Conservation (phyloP, 2,113 vertebrate species). For the Micromys minutus region DNA sequence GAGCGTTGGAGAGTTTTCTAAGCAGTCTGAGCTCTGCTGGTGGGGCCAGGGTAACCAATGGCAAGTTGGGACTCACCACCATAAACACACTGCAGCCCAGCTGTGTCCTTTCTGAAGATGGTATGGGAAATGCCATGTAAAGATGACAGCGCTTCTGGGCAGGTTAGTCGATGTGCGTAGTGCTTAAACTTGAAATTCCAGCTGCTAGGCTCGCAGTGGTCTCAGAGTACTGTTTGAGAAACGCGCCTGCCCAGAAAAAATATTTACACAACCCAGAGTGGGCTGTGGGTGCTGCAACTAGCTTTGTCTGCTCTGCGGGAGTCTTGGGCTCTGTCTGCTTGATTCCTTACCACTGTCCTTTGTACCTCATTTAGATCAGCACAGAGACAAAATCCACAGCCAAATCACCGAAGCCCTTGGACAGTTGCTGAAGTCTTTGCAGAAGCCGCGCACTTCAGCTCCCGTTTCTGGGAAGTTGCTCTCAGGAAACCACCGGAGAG, state of each 20-base stretch:
- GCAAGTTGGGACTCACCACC: background rate
- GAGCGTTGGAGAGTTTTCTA: background rate
- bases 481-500: background rate
- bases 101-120: background rate
- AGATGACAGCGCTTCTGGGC: conserved; percentile 7
- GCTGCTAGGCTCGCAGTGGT: conserved; percentile 52
- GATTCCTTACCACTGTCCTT: conserved; percentile 78
- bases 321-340: conserved; percentile 55
- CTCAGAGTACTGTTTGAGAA: conserved; percentile 81
- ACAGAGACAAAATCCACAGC: conserved; percentile 50
- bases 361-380: conserved; percentile 67
- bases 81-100: background rate
- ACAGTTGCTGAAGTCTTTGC: background rate
- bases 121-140: conserved; percentile 48
- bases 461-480: background rate
- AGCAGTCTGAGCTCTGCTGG: background rate
- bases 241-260: conserved; percentile 78
- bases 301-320: conserved; percentile 33
- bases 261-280: conserved; percentile 78
- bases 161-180: conserved; percentile 18
- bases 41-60: background rate
- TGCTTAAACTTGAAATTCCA: conserved; percentile 43
- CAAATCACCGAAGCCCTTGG: background rate
- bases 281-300: background rate
- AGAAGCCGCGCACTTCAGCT: background rate